phyloP scores from a whole-genome alignment of 2,888 invertebrate species.

The Eilema caniola region DNA sequence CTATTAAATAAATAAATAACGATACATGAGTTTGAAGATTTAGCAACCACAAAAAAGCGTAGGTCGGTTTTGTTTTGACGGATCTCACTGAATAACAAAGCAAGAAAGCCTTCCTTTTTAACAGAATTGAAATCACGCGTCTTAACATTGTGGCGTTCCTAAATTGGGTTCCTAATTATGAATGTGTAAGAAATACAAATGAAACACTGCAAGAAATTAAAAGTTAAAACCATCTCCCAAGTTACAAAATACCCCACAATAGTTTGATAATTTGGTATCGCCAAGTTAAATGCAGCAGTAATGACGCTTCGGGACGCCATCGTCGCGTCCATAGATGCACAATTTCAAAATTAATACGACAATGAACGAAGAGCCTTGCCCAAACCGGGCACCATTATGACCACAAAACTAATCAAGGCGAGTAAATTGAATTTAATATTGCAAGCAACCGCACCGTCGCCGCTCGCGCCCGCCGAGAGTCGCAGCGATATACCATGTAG shows the following conservation, averaged over 20 bases:
- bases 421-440: constrained; percentile 83
- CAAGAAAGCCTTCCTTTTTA: too few species aligned
- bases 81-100: too few species aligned
- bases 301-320: constrained; percentile 23
- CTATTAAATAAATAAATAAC: too few species aligned
- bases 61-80: too few species aligned
- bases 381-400: constrained; percentile 66
- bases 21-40: too few species aligned
- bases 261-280: constrained; percentile 17
- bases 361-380: constrained; percentile 60
- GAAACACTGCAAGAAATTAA: background rate
- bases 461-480: constrained; percentile 45
- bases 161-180: too few species aligned
- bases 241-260: background rate
- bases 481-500: constrained; percentile 49
- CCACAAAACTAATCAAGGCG: constrained; percentile 77
- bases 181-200: background rate
- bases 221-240: background rate
- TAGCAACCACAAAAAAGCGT: too few species aligned
- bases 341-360: constrained; percentile 57
- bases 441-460: constrained; percentile 60
- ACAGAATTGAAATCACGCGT: too few species aligned
- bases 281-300: constrained; percentile 34
- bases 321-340: constrained; percentile 28
- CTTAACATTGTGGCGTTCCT: too few species aligned